Conservation (phyloP, 2,888 invertebrate species). For the Drosophila subsilvestris region DNA sequence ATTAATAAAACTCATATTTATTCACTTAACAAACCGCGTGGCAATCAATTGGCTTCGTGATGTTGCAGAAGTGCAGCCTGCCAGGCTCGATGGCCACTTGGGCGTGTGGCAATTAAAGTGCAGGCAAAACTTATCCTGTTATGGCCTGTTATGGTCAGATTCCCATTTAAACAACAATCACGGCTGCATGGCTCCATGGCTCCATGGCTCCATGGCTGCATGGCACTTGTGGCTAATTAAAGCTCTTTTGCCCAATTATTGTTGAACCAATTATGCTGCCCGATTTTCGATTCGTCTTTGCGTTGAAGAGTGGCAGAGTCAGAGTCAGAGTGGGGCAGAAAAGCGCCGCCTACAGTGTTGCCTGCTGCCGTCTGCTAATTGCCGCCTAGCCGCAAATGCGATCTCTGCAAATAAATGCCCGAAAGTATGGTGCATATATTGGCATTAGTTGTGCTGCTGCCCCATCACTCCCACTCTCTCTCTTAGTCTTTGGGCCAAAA, state of each 20-base stretch:
- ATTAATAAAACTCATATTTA: background rate
- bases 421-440: constrained; percentile 29
- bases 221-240: constrained; percentile 18
- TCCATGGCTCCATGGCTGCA: constrained; percentile 4
- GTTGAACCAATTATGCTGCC: constrained; percentile 19
- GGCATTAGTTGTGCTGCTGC: background rate
- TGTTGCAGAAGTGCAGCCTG: constrained; percentile 11
- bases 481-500: background rate
- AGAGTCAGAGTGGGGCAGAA: background rate
- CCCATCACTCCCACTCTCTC: background rate
- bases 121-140: constrained; percentile 18
- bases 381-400: constrained; percentile 42
- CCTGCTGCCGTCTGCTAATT: constrained; percentile 30
- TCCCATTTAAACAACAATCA: constrained; percentile 27
- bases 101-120: constrained; percentile 20
- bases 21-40: background rate
- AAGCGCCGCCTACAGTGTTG: background rate
- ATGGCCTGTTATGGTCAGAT: constrained; percentile 11
- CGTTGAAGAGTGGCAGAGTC: constrained; percentile 4
- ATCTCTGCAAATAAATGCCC: constrained; percentile 35
- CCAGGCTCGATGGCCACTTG: constrained; percentile 7
- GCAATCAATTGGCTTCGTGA: constrained; percentile 9
- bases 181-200: constrained; percentile 2
- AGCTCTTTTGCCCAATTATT: constrained; percentile 23
- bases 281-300: constrained; percentile 25